Evolutionary conservation across 2,888 invertebrate species (phyloP).

Genomic region (Atethmia centrago): DNA sequence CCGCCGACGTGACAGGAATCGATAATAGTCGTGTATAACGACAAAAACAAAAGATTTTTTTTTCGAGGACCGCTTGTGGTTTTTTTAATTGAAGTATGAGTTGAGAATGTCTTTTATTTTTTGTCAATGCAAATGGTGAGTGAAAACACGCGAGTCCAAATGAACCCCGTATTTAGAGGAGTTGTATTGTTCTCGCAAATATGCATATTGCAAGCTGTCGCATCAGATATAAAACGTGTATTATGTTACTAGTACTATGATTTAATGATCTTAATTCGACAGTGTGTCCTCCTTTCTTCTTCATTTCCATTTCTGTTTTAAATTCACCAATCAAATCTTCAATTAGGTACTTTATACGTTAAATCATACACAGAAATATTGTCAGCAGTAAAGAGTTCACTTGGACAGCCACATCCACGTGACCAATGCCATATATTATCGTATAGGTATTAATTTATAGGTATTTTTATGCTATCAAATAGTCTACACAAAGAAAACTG

Average conservation of each 20-base stretch:
- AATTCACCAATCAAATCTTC: not conserved
- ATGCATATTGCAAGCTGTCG: slow-evolving; percentile 73
- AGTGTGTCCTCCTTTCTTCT: not conserved
- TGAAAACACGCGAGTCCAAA: slow-evolving; percentile 65
- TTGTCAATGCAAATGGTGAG: slow-evolving; percentile 71
- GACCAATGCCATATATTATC: not conserved
- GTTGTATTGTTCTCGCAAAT: slow-evolving; percentile 80
- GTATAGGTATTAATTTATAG: too few species aligned
- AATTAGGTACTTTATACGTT: not conserved
- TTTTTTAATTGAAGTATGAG: too few species aligned
- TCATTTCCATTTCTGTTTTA: not conserved
- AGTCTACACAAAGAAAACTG: too few species aligned
- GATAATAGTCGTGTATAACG: too few species aligned
- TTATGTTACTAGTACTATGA: slow-evolving; percentile 57
- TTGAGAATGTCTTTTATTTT: too few species aligned
- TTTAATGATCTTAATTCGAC: slow-evolving; percentile 44
- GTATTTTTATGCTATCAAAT: too few species aligned
- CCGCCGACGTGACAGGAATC: too few species aligned
- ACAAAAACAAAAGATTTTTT: too few species aligned
- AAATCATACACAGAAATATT: not conserved
- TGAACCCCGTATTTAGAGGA: slow-evolving; percentile 73
- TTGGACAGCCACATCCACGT: not conserved
- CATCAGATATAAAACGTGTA: slow-evolving; percentile 74
- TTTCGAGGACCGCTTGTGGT: too few species aligned
- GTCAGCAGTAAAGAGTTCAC: not conserved